A percentile compares a stretch with the other conserved stretches of the same genome.
phyloP scores from a whole-genome alignment of 1,140 invertebrate species.

The Scaptomyza hsui region DNA sequence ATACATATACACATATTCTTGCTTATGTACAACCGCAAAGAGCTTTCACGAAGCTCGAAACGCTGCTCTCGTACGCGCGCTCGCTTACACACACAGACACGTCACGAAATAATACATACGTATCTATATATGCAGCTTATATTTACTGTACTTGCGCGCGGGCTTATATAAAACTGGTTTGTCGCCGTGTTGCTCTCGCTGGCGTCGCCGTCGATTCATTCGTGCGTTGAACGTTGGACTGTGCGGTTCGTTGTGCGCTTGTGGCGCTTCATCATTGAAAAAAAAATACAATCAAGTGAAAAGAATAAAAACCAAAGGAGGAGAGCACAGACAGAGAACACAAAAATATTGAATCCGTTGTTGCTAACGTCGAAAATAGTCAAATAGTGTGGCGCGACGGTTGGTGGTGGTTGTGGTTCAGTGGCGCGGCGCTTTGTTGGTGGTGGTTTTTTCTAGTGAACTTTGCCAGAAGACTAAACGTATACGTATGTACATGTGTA shows the following conservation, averaged over 20 bases:
- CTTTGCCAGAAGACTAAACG: conserved; percentile 57
- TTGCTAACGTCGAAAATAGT: conserved; percentile 81
- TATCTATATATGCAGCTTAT: conserved; percentile 49
- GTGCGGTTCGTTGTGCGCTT: conserved; percentile 70
- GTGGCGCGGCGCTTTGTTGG: conserved; percentile 39
- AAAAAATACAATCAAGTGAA: conserved; percentile 41
- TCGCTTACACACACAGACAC: conserved; percentile 25
- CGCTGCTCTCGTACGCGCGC: conserved; percentile 34
- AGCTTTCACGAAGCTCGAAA: conserved; percentile 52
- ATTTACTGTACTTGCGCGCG: conserved; percentile 66
- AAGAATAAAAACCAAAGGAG: conserved; percentile 63
- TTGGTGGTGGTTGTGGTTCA: conserved; percentile 57
- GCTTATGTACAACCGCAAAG: conserved; percentile 59
- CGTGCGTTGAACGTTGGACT: conserved; percentile 62
- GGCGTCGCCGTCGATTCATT: conserved; percentile 62
- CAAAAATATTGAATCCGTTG: conserved; percentile 44
- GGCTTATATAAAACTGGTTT: conserved; percentile 64
- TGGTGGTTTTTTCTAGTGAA: conserved; percentile 68
- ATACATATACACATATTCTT: conserved; percentile 21
- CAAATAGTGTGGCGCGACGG: conserved; percentile 65
- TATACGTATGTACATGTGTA: conserved; percentile 30
- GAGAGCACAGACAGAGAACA: conserved; percentile 45
- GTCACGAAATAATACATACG: conserved; percentile 1
- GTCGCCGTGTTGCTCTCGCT: conserved; percentile 55
- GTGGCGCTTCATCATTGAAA: conserved; percentile 28